Base-by-base conservation (phyloP, 2,797 vertebrate genomes). In the Cuniculus paca region DNA sequence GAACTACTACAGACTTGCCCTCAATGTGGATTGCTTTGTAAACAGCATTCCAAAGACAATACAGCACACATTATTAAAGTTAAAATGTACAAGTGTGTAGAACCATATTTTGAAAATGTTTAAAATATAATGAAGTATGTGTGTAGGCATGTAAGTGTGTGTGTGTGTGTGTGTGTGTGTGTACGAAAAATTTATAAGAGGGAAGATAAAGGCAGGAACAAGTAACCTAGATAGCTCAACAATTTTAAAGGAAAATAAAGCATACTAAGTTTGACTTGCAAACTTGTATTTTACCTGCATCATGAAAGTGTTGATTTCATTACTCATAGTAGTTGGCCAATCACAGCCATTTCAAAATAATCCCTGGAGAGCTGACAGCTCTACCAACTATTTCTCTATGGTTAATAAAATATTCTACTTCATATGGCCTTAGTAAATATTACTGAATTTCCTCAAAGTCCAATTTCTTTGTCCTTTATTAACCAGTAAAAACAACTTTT, bases 291-390 rank as follows among this genome's bases (percentile, higher is more conserved):
- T 96, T 90, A 83, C 90, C 63, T 56, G 36, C 72, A 63, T 86
- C 61, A 61, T 83, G 80, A 88, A 97, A 88, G 48, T 42, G 77
- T 70, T 95, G 87, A 89, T 94, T 95, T 93, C 77, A 88, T 96
- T 95, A 94, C 88, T 95, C 95, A 85, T 45, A 45, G 45, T 36
- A 45, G 60, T 88, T 96, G 48, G 72, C 80, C 90, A 94, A 45
- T 81, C 83, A 90, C 72, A 93, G 70, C 48, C 24, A 63, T 95
- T 95, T 95, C 60, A 93, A 93, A 97, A 84, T 45, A 94, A 78
- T 84, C 80, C 94, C 84, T 95, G 36, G 54, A 87, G 13, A 90
- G 87, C 56, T 88, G 90, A 90, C 36, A 93, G 63, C 28, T 19
- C 34, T 90, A 72, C 34, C 87, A 94, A 90, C 58, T 48, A 28